Percentiles rank a stretch among this genome's conserved stretches.
phyloP scores from a whole-genome alignment of 2,888 invertebrate genomes.

The Agrotis clavis region DNA sequence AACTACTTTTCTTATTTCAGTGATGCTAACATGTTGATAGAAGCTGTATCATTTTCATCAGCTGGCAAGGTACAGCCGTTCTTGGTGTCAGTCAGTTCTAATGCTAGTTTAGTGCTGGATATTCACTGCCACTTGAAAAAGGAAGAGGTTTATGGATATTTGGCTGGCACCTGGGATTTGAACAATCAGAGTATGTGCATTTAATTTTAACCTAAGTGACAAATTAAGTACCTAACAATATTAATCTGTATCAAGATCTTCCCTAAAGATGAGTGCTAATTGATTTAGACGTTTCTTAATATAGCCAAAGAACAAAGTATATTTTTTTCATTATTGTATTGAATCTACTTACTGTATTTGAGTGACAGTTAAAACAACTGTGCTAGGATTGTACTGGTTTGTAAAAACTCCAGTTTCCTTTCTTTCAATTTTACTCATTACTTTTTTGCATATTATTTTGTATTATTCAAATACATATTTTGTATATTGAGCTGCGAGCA shows the following conservation, averaged over 20 bases:
- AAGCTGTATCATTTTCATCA: slow-evolving; percentile 96
- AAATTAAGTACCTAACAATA: neutral
- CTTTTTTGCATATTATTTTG: neutral
- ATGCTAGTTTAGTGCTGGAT: slow-evolving; percentile 96
- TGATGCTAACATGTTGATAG: slow-evolving; percentile 97
- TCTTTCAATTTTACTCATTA: no score
- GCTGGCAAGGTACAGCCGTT: slow-evolving; percentile 98
- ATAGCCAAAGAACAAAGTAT: neutral
- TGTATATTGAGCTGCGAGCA: no score
- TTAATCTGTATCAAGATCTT: neutral
- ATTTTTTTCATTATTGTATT: no score
- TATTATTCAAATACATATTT: no score
- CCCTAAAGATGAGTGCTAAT: neutral
- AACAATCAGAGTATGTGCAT: slow-evolving; percentile 96
- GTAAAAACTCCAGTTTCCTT: no score
- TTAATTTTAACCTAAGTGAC: neutral
- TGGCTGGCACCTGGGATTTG: slow-evolving; percentile 98
- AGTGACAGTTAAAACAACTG: neutral
- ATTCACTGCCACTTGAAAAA: slow-evolving; percentile 98
- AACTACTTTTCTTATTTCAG: slow-evolving; percentile 87
- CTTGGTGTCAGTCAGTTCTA: slow-evolving; percentile 96
- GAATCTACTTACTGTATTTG: neutral
- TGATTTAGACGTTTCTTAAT: neutral
- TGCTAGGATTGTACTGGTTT: fast-evolving
- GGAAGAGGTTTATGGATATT: slow-evolving; percentile 98